These are phyloP conservation scores for Pandemis corylana DNA, from an alignment of 2,888 invertebrate species.

Conservation along the genomic window DNA sequence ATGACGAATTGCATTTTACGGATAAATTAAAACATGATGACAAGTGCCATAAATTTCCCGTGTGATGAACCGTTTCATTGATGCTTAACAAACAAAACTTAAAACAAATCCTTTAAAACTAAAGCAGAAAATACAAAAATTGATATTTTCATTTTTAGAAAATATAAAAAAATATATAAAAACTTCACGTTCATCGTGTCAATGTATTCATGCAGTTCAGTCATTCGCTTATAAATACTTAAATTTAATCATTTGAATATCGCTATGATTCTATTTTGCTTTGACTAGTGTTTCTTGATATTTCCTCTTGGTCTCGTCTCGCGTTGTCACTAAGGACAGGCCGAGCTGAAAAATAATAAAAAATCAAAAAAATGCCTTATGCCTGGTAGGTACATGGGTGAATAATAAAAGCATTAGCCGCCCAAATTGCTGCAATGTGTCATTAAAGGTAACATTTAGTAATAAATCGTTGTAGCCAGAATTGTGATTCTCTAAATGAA, in stretches of 20 bases:
- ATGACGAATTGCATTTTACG: too few species aligned
- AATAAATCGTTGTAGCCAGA: too few species aligned
- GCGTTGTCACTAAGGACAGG: slow-evolving; percentile 73
- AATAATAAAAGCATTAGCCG: too few species aligned
- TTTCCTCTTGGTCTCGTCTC: slow-evolving; percentile 55
- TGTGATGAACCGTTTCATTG: too few species aligned
- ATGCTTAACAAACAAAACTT: neutral
- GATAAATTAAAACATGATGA: too few species aligned
- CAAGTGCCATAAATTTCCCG: too few species aligned
- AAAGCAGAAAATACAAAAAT: neutral
- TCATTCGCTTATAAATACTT: slow-evolving; percentile 16
- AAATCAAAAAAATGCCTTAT: too few species aligned
- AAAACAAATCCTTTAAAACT: neutral
- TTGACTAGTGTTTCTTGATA: slow-evolving; percentile 78
- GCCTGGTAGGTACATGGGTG: too few species aligned
- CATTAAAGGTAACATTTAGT: too few species aligned
- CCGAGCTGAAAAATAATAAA: slow-evolving; percentile 62
- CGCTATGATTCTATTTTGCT: slow-evolving; percentile 75
- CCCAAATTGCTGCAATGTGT: too few species aligned
- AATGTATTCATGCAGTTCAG: slow-evolving; percentile 3
- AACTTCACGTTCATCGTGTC: neutral
- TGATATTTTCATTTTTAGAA: neutral
- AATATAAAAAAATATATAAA: neutral
- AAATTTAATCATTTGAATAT: neutral
- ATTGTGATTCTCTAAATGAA: too few species aligned